Percentiles rank a stretch among this genome's conserved stretches.
Evolutionary conservation across 1,140 invertebrate species (phyloP).

Genomic region (Hydropsyche tenuis): DNA sequence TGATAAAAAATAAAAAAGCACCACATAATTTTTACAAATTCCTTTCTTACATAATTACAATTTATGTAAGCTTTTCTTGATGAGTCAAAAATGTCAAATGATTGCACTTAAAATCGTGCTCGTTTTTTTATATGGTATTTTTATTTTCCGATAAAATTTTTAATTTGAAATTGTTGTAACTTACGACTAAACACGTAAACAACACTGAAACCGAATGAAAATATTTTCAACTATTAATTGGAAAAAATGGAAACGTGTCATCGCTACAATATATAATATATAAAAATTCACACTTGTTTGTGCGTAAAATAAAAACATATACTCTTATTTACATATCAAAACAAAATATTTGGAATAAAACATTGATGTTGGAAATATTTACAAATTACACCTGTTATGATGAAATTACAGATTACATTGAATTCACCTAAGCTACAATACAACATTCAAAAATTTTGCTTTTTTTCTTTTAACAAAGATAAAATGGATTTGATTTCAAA

Average conservation of each 20-base stretch:
- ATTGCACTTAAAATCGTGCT: too few relatives aligned
- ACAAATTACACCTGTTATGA: constrained; percentile 19
- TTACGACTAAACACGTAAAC: constrained; percentile 10
- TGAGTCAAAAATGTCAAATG: too few relatives aligned
- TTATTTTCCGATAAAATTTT: background rate
- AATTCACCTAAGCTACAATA: constrained; percentile 39
- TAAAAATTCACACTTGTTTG: background rate
- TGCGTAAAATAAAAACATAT: background rate
- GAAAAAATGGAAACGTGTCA: background rate
- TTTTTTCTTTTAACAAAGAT: constrained; percentile 46
- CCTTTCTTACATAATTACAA: constrained; percentile 7
- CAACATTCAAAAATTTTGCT: constrained; percentile 43
- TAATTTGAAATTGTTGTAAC: constrained; percentile 1
- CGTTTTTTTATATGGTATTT: background rate
- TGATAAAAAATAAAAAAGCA: constrained; percentile 47
- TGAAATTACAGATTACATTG: constrained; percentile 31
- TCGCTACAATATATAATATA: too few relatives aligned
- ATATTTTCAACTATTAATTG: background rate
- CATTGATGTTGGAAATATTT: background rate
- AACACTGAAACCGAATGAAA: constrained; percentile 13
- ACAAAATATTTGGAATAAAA: background rate
- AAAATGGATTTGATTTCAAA: constrained; percentile 48
- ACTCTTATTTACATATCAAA: background rate
- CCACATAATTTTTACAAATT: constrained; percentile 43
- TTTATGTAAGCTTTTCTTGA: background rate